Conservation (phyloP, 2,797 vertebrate genomes). For the Calcarius lapponicus region DNA sequence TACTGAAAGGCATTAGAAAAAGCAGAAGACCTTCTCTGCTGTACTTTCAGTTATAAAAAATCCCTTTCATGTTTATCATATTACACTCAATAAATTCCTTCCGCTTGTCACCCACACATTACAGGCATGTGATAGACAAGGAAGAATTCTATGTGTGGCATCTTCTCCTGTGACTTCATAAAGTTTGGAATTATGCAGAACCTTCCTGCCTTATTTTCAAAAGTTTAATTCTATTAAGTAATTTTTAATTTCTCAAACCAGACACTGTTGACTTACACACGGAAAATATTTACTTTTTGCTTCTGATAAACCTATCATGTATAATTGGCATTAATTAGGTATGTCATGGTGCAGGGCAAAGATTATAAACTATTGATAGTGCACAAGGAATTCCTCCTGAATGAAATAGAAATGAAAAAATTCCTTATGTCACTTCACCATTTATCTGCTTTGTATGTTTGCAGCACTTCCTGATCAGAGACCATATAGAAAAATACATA, state of each 20-base stretch:
- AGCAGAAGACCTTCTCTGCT: background rate
- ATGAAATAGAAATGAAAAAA: background rate
- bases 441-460: background rate
- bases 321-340: slow-evolving; percentile 12
- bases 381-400: background rate
- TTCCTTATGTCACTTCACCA: background rate
- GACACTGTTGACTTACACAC: background rate
- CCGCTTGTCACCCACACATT: background rate
- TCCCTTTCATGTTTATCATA: background rate
- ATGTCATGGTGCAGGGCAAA: background rate
- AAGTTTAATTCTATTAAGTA: background rate
- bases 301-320: background rate
- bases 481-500: background rate
- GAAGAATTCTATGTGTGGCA: background rate
- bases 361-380: background rate
- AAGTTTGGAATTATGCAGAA: background rate
- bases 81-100: background rate
- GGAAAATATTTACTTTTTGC: slow-evolving; percentile 16
- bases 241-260: slow-evolving; percentile 7
- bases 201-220: background rate
- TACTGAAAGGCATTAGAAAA: background rate
- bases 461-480: background rate
- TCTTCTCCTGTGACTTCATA: background rate
- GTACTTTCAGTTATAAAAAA: background rate
- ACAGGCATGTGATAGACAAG: background rate